Conservation (phyloP, 2,888 invertebrate genomes). For the Dynastes hyllus region DNA sequence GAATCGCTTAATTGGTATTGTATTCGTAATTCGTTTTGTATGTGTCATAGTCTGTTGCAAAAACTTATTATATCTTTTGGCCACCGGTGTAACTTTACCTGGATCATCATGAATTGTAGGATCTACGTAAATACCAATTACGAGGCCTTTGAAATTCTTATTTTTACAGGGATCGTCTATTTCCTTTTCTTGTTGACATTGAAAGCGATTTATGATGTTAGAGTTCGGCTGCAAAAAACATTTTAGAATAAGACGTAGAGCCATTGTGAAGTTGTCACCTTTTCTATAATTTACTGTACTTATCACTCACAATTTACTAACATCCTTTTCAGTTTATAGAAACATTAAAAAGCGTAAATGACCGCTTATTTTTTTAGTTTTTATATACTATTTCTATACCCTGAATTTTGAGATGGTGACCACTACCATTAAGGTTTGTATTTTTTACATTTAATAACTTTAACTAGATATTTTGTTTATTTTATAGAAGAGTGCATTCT, state of each 20-base stretch:
- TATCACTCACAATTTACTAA: constrained; percentile 50
- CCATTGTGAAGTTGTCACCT: constrained; percentile 39
- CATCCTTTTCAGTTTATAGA: constrained; percentile 43
- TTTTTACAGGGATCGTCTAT: constrained; percentile 62
- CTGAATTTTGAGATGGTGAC: constrained; percentile 34
- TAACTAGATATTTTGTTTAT: no score
- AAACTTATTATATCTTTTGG: constrained; percentile 75
- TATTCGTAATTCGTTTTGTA: constrained; percentile 78
- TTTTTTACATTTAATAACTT: no score
- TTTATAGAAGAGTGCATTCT: no score
- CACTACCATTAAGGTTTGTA: no score
- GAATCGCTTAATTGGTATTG: constrained; percentile 72
- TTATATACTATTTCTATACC: neutral
- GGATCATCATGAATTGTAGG: constrained; percentile 73
- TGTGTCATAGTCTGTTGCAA: constrained; percentile 74
- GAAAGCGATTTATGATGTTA: constrained; percentile 47
- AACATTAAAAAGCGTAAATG: constrained; percentile 44
- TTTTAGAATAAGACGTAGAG: constrained; percentile 44
- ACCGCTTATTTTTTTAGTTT: constrained; percentile 38
- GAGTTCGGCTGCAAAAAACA: constrained; percentile 32
- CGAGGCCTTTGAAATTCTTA: constrained; percentile 71
- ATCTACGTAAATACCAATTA: constrained; percentile 80
- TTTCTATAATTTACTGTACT: constrained; percentile 38
- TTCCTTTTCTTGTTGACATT: constrained; percentile 38
- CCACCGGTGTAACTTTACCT: constrained; percentile 77